Conservation (phyloP, 2,888 invertebrate species). For the Tanypteryx hageni region DNA sequence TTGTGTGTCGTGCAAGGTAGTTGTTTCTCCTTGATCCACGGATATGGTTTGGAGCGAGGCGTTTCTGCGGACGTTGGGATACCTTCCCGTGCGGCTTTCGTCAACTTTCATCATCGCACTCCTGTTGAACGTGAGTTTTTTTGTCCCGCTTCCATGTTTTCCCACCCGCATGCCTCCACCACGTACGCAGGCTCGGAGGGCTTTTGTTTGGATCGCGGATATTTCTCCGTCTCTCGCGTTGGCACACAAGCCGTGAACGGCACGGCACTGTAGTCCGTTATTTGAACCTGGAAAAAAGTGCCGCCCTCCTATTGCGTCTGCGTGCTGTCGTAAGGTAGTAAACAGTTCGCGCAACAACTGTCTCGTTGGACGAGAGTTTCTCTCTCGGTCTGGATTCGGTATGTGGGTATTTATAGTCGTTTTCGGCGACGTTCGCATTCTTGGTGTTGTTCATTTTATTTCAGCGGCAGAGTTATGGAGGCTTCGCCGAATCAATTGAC, state of each 20-base stretch:
- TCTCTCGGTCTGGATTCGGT: not conserved
- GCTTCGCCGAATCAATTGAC: not conserved
- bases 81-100: conserved; percentile 3
- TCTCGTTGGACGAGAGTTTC: not conserved
- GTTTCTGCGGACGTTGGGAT: conserved; percentile 25
- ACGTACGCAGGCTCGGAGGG: not conserved
- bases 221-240: not conserved
- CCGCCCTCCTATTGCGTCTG: conserved; percentile 45
- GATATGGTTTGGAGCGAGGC: conserved; percentile 38
- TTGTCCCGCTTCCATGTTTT: not conserved
- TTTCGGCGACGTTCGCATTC: not conserved
- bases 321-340: not conserved
- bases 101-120: not conserved
- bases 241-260: not conserved
- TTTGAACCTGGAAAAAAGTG: not conserved
- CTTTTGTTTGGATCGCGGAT: not conserved
- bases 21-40: not conserved
- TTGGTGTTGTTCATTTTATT: not conserved
- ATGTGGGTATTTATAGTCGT: not conserved
- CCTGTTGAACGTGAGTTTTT: conserved; percentile 42
- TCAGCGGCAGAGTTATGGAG: not conserved
- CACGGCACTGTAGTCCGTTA: not conserved
- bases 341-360: conserved; percentile 16
- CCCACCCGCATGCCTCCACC: not conserved
- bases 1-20: conserved; percentile 30